phyloP scores from a whole-genome alignment of 2,113 vertebrate genomes.

The Heloderma charlesbogerti region DNA sequence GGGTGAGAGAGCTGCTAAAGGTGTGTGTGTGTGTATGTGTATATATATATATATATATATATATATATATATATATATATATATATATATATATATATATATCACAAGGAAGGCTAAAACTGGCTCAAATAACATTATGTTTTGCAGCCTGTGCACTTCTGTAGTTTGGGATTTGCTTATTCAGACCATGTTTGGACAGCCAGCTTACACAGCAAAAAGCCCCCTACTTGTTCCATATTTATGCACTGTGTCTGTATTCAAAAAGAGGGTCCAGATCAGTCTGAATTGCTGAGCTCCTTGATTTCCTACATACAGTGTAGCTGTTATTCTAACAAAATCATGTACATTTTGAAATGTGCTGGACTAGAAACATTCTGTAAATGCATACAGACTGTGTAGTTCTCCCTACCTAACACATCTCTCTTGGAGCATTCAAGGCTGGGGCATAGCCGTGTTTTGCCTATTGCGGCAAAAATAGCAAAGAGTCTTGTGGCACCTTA shows the following conservation, averaged over 20 bases:
- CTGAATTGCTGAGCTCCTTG: background rate
- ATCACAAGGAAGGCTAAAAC: background rate
- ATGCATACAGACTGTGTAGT: background rate
- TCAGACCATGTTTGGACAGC: background rate
- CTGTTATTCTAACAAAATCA: background rate
- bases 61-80: no score
- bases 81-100: no score
- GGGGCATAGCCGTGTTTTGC: background rate
- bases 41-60: no score
- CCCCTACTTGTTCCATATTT: background rate
- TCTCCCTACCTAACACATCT: no score
- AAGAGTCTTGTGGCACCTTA: background rate
- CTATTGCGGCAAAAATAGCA: background rate
- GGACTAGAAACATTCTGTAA: background rate
- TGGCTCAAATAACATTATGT: background rate
- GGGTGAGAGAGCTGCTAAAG: background rate
- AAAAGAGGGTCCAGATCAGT: background rate
- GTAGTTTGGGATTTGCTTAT: background rate
- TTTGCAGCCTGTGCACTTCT: background rate
- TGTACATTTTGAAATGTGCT: background rate
- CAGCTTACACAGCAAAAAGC: background rate
- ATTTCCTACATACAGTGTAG: background rate
- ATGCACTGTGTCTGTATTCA: background rate
- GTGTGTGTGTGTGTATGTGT: background rate
- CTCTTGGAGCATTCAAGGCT: background rate